A percentile compares a stretch with the other conserved stretches of the same genome.
Conservation (phyloP, 2,797 vertebrate genomes). For the Acanthurus leucopareius region DNA sequence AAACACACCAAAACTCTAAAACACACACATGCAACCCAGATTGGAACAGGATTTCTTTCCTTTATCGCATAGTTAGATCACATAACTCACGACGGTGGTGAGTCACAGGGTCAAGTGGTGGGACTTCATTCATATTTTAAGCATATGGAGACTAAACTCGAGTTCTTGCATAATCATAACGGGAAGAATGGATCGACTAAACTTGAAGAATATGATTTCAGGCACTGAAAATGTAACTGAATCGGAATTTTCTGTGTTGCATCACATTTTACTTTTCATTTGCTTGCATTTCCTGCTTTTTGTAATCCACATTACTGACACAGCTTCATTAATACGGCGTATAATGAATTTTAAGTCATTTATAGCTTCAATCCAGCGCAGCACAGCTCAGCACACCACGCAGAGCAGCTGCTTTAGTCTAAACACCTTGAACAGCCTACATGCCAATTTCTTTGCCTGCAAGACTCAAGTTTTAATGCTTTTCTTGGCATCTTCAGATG, state of each 20-base stretch:
- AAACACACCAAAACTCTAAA: slow-evolving; percentile 38
- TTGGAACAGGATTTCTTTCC: slow-evolving; percentile 31
- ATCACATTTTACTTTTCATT: neutral
- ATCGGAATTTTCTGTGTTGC: neutral
- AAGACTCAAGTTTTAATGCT: slow-evolving; percentile 8
- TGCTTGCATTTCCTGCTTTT: neutral
- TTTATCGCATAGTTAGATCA: slow-evolving; percentile 25
- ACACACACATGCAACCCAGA: slow-evolving; percentile 44
- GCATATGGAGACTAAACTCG: slow-evolving; percentile 12
- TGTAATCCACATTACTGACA: neutral
- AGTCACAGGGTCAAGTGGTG: slow-evolving; percentile 36
- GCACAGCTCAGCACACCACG: neutral
- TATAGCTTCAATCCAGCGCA: neutral
- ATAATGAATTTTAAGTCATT: neutral
- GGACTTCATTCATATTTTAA: slow-evolving; percentile 23
- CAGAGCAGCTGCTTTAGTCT: slow-evolving; percentile 10
- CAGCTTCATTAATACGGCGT: neutral
- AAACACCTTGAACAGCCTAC: neutral
- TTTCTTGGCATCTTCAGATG: neutral
- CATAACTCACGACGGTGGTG: slow-evolving; percentile 12
- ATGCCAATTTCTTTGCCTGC: neutral
- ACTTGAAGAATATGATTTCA: neutral
- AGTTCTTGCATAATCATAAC: neutral
- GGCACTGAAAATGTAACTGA: neutral
- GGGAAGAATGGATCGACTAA: neutral